These are phyloP conservation scores for Eumaeus atala DNA, from an alignment of 1,140 invertebrate genomes.

Conservation along the genomic window DNA sequence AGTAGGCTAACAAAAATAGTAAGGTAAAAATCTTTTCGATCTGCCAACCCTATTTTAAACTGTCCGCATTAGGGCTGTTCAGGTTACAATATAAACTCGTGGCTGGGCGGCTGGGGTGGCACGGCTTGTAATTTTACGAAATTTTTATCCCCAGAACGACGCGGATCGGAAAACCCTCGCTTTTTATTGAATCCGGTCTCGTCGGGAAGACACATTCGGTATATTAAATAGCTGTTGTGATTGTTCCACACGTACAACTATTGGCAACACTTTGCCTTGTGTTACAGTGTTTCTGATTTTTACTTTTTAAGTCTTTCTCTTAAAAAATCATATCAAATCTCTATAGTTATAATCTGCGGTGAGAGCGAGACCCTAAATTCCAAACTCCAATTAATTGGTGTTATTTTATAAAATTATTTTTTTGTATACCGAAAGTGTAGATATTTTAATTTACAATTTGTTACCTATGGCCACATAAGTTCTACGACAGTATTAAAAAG, in stretches of 20 bases:
- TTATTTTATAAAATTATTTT: too few species aligned
- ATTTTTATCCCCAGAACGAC: slow-evolving; percentile 61
- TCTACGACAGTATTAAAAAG: too few species aligned
- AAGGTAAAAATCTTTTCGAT: slow-evolving; percentile 12
- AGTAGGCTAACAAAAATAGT: too few species aligned
- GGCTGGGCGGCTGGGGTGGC: slow-evolving; percentile 37
- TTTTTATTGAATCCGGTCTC: slow-evolving; percentile 39
- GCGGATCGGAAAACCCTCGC: slow-evolving; percentile 38
- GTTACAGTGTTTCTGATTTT: too few species aligned
- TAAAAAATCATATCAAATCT: too few species aligned
- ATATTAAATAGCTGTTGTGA: slow-evolving; percentile 41
- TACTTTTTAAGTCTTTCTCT: too few species aligned
- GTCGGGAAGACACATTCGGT: slow-evolving; percentile 28
- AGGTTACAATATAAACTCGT: slow-evolving; percentile 66
- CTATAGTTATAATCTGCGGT: too few species aligned
- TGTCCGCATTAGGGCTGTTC: slow-evolving; percentile 64
- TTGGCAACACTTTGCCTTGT: slow-evolving; percentile 4
- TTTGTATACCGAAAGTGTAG: too few species aligned
- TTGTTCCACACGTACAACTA: slow-evolving; percentile 23
- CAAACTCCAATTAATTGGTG: too few species aligned
- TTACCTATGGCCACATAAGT: too few species aligned
- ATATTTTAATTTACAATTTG: too few species aligned
- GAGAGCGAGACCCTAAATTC: too few species aligned
- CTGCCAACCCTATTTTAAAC: slow-evolving; percentile 56
- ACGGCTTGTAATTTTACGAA: slow-evolving; percentile 65